Base-by-base conservation (phyloP, 2,888 invertebrate genomes). In the Sminthurinus aureus region DNA sequence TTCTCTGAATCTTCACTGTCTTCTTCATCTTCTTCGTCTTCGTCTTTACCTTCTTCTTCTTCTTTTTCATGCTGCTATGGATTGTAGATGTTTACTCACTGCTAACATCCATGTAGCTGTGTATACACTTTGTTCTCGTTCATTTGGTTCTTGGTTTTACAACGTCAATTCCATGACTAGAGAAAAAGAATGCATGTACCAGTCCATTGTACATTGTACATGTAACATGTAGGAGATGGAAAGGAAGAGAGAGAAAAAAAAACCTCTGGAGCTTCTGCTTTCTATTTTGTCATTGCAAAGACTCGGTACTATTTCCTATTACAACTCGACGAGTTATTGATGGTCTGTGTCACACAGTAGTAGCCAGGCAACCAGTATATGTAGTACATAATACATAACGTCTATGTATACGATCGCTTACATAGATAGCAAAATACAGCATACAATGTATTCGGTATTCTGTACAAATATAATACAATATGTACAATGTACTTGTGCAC, bases 241-340 rank as follows among this genome's bases (percentile, higher is more conserved):
- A 51, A 15, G 11, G 38, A 22, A 76, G 18, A 20, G n/a, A 50
- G 76, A 38, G 20, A 8, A 20, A n/a, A 73, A 58, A 76, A 76
- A 77, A 67, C 22, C 38, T 73, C 64, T 73, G 69, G 18, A 38
- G 64, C 1, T 64, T 18, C 15, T 79, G 6, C 26, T 12, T n/a
- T 18, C 24, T 66, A 18, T n/a, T 79, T 11, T 51, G 24, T 38
- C n/a, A 38, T 24, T 38, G n/a, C 12, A 52, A 15, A 38, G 50
- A 4, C 52, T n/a, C 11, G 8, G 22, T n/a, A 20, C 18, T 51
- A 69, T 38, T 38, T 38, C 1, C 38, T 38, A 38, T 38, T 38
- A 38, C 38, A 38, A 78, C 78, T 78, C 74, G 78, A 71, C 52
- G 78, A 83, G 82, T 78, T 83, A 83, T 83, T 83, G 82, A 83